Base-by-base conservation (phyloP, 2,888 invertebrate species). In the Cactoblastis cactorum region DNA sequence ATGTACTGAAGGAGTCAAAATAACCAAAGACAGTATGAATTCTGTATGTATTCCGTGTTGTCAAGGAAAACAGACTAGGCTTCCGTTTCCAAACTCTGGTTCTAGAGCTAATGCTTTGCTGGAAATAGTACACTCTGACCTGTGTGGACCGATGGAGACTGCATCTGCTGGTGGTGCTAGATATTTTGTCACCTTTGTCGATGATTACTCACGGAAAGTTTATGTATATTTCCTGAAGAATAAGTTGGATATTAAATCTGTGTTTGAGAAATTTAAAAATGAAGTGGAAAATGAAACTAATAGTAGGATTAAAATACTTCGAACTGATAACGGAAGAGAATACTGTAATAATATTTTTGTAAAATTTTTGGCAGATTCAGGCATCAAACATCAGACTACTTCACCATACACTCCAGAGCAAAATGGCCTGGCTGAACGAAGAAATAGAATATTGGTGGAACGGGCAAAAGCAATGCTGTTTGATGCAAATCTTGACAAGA, bases 391-490 rank as follows among this genome's bases (percentile, higher is more conserved):
- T 33, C 50, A 52, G 35, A 52, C 50, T 3, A 34, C 52, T 9
- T 48, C 39, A 37, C 49, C 47, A 4, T 54, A 54, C 22, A 54
- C 52, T 14, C 49, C 49, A 0, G 19, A 54, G 15, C 50, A 55
- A 0, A 55, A 55, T 14, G 49, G 54, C 11, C 1, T 55, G 11
- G 48, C 45, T 4, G 50, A 52, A 43, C 4, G 50, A 12, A 50
- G 48, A 33, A 55, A 52, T 28, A 12, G 52, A 1, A 55, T 48
- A 9, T 9, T 52, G 6, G 45, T 52, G 0, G 52, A 52, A 24
- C 12, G 43, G n/a, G 54, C 55, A 15, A 51, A 41, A 22, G 50
- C 50, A 22, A 53, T 54, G 54, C 6, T 55, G 32, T 51, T 53
- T n/a, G 11, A 54, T 45, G 50, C 54, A 4, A 41, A 49, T 9